These are phyloP conservation scores for Tortricodes alternella DNA, from an alignment of 2,888 invertebrate genomes.

Conservation along the genomic window DNA sequence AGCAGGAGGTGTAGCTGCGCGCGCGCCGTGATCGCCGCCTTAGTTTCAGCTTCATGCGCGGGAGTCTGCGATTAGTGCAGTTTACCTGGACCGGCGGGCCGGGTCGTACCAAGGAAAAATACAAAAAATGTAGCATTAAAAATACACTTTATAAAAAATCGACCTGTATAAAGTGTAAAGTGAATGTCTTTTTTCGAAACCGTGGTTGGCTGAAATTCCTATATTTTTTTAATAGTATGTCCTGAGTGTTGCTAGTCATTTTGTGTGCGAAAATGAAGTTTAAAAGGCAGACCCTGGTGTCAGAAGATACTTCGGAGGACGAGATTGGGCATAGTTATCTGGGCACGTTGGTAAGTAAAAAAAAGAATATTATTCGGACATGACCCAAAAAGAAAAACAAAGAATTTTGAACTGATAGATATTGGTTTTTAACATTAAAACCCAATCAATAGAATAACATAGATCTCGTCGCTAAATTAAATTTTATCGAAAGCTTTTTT, in stretches of 20 bases:
- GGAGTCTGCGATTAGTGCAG: conserved; percentile 33
- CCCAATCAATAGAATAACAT: no score
- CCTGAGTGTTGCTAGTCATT: conserved; percentile 23
- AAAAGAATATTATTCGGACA: neutral
- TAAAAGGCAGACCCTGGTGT: conserved; percentile 59
- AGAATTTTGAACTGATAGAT: no score
- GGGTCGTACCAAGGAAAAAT: conserved; percentile 9
- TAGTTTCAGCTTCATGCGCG: conserved; percentile 36
- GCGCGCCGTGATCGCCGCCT: conserved; percentile 26
- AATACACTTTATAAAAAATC: neutral
- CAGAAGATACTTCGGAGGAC: conserved; percentile 75
- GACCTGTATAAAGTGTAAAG: neutral
- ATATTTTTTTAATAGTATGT: no score
- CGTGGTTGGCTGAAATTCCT: no score
- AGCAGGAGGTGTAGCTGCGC: neutral
- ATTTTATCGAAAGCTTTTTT: no score
- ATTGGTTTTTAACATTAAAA: no score
- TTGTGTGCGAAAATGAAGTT: conserved; percentile 57
- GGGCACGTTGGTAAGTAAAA: conserved; percentile 71
- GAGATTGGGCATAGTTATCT: conserved; percentile 76
- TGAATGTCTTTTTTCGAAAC: neutral
- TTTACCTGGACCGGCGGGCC: conserved; percentile 49
- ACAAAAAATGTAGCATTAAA: neutral
- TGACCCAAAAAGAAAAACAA: no score
- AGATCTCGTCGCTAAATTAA: no score